Percentiles rank a stretch among this genome's conserved stretches.
Evolutionary conservation across 2,888 invertebrate species (phyloP).

Genomic region (Cyrtodaria siliqua): DNA sequence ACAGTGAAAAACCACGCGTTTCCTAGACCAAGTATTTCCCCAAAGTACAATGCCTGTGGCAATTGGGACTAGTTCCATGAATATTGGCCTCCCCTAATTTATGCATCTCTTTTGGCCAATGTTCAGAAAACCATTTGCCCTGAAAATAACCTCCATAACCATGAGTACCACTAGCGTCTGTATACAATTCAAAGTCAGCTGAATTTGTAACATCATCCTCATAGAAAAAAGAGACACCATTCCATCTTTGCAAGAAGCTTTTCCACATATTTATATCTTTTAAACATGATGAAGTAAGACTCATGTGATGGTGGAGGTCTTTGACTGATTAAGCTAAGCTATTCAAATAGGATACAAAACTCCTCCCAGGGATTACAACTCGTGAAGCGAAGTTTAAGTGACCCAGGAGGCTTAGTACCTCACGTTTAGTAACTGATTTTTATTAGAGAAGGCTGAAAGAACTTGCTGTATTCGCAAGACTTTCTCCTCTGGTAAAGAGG

Average conservation of each 20-base stretch:
- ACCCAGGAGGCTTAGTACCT: conserved; percentile 27
- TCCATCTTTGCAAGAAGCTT: conserved; percentile 37
- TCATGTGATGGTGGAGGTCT: conserved; percentile 37
- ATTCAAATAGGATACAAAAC: conserved; percentile 39
- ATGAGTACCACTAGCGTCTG: conserved; percentile 19
- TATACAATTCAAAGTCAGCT: conserved; percentile 38
- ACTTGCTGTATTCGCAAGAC: not conserved
- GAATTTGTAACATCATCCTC: conserved; percentile 25
- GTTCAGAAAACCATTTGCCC: conserved; percentile 41
- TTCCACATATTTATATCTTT: conserved; percentile 41
- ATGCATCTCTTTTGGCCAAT: conserved; percentile 25
- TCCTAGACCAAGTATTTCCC: not conserved
- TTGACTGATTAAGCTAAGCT: conserved; percentile 23
- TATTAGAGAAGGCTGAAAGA: not conserved
- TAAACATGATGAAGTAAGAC: conserved; percentile 18
- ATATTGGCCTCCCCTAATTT: not conserved
- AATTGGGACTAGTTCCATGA: conserved; percentile 10
- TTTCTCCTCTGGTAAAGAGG: conserved; percentile 44
- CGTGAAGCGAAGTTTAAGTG: conserved; percentile 39
- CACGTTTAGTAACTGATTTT: conserved; percentile 24
- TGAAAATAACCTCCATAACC: conserved; percentile 27
- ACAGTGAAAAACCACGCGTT: conserved; percentile 6
- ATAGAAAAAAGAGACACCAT: conserved; percentile 50
- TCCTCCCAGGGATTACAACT: conserved; percentile 34
- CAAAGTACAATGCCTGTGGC: conserved; percentile 1